Base-by-base conservation (phyloP, 2,797 vertebrate species). In the Philypnodon macrostomus region DNA sequence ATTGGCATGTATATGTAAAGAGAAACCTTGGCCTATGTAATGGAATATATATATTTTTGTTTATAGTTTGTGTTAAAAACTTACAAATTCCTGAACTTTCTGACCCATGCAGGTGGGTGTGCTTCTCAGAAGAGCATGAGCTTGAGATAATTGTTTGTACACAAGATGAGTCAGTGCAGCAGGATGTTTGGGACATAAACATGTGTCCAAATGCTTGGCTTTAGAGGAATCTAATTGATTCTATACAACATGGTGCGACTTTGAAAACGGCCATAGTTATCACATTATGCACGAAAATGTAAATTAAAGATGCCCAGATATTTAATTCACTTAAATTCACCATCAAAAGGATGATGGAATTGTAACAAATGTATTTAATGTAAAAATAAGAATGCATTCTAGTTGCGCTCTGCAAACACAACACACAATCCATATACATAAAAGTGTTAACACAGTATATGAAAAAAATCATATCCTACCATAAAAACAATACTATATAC, bases 61-160 rank as follows among this genome's bases (percentile, higher is more conserved):
- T 13, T 8, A 42, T 10, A 4, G 21, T 14, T n/a, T 40, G 39
- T 2, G 23, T 14, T 14, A 58, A 53, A 50, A 6, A 23, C 21
- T 23, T 3, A 6, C 3, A 3, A 54, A 75, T 34, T 50, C 30
- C 39, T 63, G 58, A 86, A 85, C 72, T 48, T 39, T 41, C 57
- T 83, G 89, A 86, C 85, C 85, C 89, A 81, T 47, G 77, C 93
- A 96, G 92, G 93, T 97, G 94, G 91, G 90, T 90, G 90, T 65
- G 75, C 53, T 71, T 83, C 75, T 58, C 23, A 31, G 8, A 62
- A 71, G 58, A 35, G 48, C 56, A 57, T 75, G 71, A 68, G 65
- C 58, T 79, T 47, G 32, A 69, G 85, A 92, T 92, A 89, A 92
- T 90, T 95, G 93, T 95, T 93, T 92, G 93, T 94, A 93, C 91